Evolutionary conservation across 1,140 invertebrate genomes (phyloP), one percentile per base, ranked within the genome.

Genomic region (Macrobrachium nipponense): DNA sequence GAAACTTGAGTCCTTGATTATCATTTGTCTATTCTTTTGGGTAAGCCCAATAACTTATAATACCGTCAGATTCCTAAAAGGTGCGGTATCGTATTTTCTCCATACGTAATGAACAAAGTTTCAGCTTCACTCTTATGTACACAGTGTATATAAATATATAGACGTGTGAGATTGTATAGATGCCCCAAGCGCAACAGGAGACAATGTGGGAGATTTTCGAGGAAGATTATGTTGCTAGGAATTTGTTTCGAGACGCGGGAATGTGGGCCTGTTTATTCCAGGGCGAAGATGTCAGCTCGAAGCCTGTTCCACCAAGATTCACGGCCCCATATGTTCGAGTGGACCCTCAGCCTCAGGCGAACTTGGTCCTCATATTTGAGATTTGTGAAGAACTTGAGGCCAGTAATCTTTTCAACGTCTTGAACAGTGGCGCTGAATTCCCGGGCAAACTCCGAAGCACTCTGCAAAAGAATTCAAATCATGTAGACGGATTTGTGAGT

Each of bases 241-340:
- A 36, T 36, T 4, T 36, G 27, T 2, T 51, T 12, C 7, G 12
- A 51, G 51, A 6, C 7, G 8, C 8, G 51, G 51, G 8, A 51
- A 6, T 10, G 12, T 12, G 12, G 7, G 3, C 12, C 12, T 10
- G 51, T 51, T 51, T 51, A 51, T 51, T 51, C 51, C n/a, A 83
- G 58, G 15, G 60, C 64, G 43, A 68, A 83, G 43, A 66, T 18
- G 36, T 80, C 59, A n/a, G 86, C 79, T 11, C 36, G 76, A 12
- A 87, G n/a, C 20, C 86, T 80, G 62, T 87, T 87, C 23, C n/a
- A 14, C 86, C 86, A 87, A 5, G 73, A 58, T 64, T 87, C 80
- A 8, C 64, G 66, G 15, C 86, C 86, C 86, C 86, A 87, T 27
- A 87, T 70, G 27, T 87, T 87, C 12, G 86, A 87, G 75, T 87